Percentiles rank a stretch among this genome's conserved stretches.
phyloP scores from a whole-genome alignment of 2,888 invertebrate genomes.

The Hymenopus coronatus region DNA sequence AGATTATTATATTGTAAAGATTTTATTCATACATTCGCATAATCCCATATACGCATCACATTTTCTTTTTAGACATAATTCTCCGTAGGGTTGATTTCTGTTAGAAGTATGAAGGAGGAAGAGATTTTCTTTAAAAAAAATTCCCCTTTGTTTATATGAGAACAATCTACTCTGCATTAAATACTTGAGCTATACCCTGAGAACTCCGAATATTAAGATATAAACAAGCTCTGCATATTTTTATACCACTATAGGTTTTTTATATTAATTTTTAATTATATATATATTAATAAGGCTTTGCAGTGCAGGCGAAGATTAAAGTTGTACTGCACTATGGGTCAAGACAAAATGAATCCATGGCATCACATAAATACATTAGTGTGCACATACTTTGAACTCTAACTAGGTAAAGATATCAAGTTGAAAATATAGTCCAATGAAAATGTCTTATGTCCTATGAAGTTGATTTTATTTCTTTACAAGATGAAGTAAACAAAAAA shows the following conservation, averaged over 20 bases:
- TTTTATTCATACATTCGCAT: neutral
- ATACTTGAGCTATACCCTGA: conserved; percentile 29
- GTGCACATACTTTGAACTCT: too few relatives aligned
- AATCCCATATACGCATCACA: conserved; percentile 1
- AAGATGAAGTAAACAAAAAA: too few relatives aligned
- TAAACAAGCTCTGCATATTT: conserved; percentile 22
- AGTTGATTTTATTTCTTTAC: too few relatives aligned
- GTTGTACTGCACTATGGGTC: conserved; percentile 5
- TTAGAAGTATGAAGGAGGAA: conserved; percentile 4
- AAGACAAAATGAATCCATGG: neutral
- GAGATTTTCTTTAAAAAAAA: neutral
- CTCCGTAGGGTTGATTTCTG: neutral
- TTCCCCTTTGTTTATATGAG: neutral
- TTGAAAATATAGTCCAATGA: too few relatives aligned
- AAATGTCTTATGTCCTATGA: too few relatives aligned
- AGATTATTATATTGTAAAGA: neutral
- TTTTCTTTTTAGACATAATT: conserved; percentile 2
- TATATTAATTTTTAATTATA: neutral
- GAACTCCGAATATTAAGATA: conserved; percentile 25
- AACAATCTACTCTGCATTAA: conserved; percentile 14
- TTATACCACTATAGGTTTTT: conserved; percentile 15
- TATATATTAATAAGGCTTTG: conserved; percentile 17
- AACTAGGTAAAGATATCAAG: too few relatives aligned
- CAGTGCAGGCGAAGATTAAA: conserved; percentile 18
- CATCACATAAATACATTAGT: neutral